These are phyloP conservation scores for Lepus europaeus DNA, from an alignment of 2,113 vertebrate genomes.

Conservation along the genomic window DNA sequence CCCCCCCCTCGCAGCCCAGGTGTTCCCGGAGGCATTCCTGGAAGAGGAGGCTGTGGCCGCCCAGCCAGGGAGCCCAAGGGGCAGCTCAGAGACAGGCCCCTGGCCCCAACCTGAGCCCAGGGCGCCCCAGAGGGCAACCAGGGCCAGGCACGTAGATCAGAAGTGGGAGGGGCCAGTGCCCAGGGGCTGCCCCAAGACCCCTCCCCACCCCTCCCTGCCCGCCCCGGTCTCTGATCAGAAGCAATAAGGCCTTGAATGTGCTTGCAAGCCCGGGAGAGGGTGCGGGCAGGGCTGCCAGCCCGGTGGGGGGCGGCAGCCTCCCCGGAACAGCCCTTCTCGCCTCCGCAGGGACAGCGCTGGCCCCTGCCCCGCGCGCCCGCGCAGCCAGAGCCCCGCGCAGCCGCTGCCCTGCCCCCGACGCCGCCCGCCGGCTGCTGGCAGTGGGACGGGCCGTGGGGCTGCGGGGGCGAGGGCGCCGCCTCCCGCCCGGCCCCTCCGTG, in stretches of 20 bases:
- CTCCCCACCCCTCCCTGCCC: too few relatives aligned
- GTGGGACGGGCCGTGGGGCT: slow-evolving; percentile 81
- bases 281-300: neutral
- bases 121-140: neutral
- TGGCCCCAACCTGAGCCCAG: neutral
- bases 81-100: too few relatives aligned
- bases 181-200: neutral
- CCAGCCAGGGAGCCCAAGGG: neutral
- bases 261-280: slow-evolving; percentile 45
- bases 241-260: slow-evolving; percentile 78
- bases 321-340: slow-evolving; percentile 81
- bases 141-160: neutral
- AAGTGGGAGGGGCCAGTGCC: slow-evolving; percentile 27
- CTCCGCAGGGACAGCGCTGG: slow-evolving; percentile 82
- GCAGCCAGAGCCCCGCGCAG: slow-evolving; percentile 60
- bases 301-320: slow-evolving; percentile 31
- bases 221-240: slow-evolving; percentile 49
- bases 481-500: slow-evolving; percentile 49
- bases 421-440: slow-evolving; percentile 80
- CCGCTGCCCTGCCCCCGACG: slow-evolving; percentile 67
- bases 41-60: neutral
- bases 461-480: slow-evolving; percentile 63
- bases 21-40: neutral
- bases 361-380: slow-evolving; percentile 58
- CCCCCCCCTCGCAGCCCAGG: neutral